phyloP scores from a whole-genome alignment of 2,888 invertebrate genomes.

The Cacoxenus indagator region DNA sequence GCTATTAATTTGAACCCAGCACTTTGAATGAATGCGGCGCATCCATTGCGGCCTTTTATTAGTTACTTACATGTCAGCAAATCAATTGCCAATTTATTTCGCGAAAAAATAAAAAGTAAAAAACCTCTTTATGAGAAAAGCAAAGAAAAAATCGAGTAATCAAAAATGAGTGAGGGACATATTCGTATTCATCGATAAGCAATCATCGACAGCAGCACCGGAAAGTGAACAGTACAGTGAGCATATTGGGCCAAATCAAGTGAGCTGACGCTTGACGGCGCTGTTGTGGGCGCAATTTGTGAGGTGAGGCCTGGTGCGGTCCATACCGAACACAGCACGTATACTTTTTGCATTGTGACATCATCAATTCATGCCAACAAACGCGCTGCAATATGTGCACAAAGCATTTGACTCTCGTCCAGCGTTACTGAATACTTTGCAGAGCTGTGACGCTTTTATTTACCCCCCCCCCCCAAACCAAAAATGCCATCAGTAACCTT shows the following conservation, averaged over 20 bases:
- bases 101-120: not conserved
- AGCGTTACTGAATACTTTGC: not conserved
- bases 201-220: too few species aligned
- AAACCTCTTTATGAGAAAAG: not conserved
- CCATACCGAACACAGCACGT: not conserved
- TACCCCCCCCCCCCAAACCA: not conserved
- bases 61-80: slow-evolving; percentile 6
- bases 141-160: not conserved
- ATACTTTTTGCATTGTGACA: not conserved
- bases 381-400: not conserved
- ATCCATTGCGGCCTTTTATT: not conserved
- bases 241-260: too few species aligned
- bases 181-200: not conserved
- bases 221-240: too few species aligned
- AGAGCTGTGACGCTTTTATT: not conserved
- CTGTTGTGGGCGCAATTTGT: too few species aligned
- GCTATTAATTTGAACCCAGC: too few species aligned
- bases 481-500: not conserved
- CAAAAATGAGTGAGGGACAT: not conserved
- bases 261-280: too few species aligned
- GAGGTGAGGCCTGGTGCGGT: too few species aligned
- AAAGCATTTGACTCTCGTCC: not conserved
- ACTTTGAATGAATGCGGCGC: not conserved
- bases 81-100: slow-evolving; percentile 18
- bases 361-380: not conserved